Conservation (phyloP, 1,140 invertebrate genomes). For the Eumaeus atala region DNA sequence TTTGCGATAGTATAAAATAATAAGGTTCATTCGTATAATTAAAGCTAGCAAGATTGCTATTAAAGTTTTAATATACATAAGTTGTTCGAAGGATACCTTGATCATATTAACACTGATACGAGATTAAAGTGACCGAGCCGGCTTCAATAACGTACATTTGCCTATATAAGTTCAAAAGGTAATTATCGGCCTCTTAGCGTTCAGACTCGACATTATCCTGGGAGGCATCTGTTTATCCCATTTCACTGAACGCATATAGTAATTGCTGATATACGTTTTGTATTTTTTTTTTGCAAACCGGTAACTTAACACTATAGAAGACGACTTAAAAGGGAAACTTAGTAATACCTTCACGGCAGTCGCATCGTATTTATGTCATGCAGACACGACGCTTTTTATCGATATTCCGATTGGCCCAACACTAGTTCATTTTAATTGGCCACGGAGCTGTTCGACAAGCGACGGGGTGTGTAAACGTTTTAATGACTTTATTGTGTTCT, state of each 20-base stretch:
- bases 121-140: slow-evolving; percentile 23
- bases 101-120: slow-evolving; percentile 24
- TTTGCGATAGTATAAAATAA: background rate
- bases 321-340: slow-evolving; percentile 52
- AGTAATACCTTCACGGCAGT: slow-evolving; percentile 57
- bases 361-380: slow-evolving; percentile 48
- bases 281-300: slow-evolving; percentile 37
- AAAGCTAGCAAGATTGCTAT: background rate
- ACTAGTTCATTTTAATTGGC: slow-evolving; percentile 55
- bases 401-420: slow-evolving; percentile 44
- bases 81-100: slow-evolving; percentile 14
- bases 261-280: slow-evolving; percentile 34
- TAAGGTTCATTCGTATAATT: background rate
- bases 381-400: slow-evolving; percentile 39
- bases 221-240: slow-evolving; percentile 33
- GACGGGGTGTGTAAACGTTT: slow-evolving; percentile 38
- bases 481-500: slow-evolving; percentile 49
- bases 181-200: slow-evolving; percentile 36
- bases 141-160: slow-evolving; percentile 27
- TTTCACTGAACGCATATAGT: slow-evolving; percentile 34
- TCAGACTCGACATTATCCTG: slow-evolving; percentile 18
- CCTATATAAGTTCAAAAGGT: slow-evolving; percentile 38
- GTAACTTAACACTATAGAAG: slow-evolving; percentile 47
- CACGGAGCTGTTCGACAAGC: slow-evolving; percentile 33
- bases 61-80: background rate